These are phyloP conservation scores for Rhagonycha fulva DNA, from an alignment of 2,888 invertebrate species.

Conservation along the genomic window DNA sequence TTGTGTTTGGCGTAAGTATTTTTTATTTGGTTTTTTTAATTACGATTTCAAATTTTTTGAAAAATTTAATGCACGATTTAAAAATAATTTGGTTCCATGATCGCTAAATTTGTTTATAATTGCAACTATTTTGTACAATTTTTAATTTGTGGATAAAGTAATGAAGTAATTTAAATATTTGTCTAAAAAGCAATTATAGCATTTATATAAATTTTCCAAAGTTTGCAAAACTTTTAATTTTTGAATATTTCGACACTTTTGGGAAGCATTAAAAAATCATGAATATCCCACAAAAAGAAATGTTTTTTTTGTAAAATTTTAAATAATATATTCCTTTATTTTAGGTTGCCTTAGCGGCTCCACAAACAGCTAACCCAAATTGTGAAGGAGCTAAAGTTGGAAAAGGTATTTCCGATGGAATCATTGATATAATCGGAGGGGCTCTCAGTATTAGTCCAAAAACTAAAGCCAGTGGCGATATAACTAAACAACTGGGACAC, in stretches of 20 bases:
- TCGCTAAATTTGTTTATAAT: not conserved
- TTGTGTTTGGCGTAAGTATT: not conserved
- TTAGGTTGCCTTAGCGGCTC: not conserved
- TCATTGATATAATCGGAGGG: not conserved
- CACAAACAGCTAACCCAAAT: not conserved
- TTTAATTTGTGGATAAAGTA: not conserved
- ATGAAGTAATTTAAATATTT: too few relatives aligned
- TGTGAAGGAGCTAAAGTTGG: slow-evolving; percentile 65
- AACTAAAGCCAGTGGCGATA: not conserved
- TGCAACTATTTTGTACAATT: not conserved
- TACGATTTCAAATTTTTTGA: not conserved
- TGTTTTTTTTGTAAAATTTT: not conserved
- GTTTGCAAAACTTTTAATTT: too few relatives aligned
- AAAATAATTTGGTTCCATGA: not conserved
- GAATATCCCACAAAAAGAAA: too few relatives aligned
- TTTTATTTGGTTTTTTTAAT: not conserved
- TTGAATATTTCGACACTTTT: too few relatives aligned
- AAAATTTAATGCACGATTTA: not conserved
- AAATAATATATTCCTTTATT: not conserved
- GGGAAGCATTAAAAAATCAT: too few relatives aligned
- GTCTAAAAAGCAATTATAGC: too few relatives aligned
- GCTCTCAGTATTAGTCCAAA: not conserved
- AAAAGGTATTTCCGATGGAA: not conserved
- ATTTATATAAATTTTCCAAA: too few relatives aligned
- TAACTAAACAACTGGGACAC: not conserved